phyloP scores from a whole-genome alignment of 1,140 invertebrate genomes.

The Papilio helenus region DNA sequence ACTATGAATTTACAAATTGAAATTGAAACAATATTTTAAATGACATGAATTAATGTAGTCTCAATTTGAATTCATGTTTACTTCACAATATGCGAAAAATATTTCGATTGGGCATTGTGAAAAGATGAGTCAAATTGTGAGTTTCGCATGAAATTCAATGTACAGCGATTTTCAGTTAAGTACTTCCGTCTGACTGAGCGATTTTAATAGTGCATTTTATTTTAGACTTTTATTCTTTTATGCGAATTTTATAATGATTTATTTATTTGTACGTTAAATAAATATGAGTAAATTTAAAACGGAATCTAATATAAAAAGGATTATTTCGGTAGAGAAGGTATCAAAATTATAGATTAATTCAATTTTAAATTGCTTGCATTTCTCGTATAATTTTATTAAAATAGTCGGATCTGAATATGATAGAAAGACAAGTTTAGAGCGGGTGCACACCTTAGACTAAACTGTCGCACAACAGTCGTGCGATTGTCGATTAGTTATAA shows the following conservation, averaged over 20 bases:
- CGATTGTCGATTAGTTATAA: no score
- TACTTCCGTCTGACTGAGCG: slow-evolving; percentile 31
- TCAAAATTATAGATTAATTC: background rate
- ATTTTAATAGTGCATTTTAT: slow-evolving; percentile 32
- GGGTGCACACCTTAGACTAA: no score
- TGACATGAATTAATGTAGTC: background rate
- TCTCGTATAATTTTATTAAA: no score
- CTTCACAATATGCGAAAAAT: background rate
- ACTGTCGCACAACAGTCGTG: no score
- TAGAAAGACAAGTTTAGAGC: no score
- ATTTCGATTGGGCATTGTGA: slow-evolving; percentile 9
- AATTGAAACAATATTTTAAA: background rate
- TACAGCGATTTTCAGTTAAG: slow-evolving; percentile 24
- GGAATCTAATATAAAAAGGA: background rate
- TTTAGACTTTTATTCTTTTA: background rate
- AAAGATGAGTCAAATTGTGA: slow-evolving; percentile 13
- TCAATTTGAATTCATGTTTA: background rate
- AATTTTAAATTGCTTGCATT: no score
- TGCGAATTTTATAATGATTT: slow-evolving; percentile 15
- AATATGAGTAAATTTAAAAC: background rate
- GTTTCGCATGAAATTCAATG: slow-evolving; percentile 10
- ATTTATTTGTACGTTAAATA: background rate
- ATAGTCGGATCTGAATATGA: no score
- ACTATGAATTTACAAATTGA: no score
- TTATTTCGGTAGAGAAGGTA: background rate